A percentile compares a stretch with the other conserved stretches of the same genome.
Evolutionary conservation across 2,797 vertebrate species (phyloP).

Genomic region (Xenentodon cancila): DNA sequence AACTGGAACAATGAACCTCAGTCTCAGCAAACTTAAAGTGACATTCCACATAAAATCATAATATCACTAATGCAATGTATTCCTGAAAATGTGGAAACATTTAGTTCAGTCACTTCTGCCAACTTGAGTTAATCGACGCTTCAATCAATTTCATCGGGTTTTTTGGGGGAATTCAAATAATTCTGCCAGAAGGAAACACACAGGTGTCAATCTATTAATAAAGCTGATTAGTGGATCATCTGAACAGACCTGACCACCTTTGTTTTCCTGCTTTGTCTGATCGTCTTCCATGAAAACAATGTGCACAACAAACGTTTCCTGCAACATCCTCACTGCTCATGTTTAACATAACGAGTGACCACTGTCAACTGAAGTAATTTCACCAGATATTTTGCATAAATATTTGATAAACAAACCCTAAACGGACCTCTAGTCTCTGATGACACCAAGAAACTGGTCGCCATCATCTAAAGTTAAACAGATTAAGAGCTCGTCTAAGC

Average conservation of each 20-base stretch:
- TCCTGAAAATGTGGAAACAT: too few relatives aligned
- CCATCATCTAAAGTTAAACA: too few relatives aligned
- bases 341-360: background rate
- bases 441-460: too few relatives aligned
- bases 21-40: background rate
- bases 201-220: background rate
- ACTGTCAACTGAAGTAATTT: background rate
- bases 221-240: background rate
- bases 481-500: background rate
- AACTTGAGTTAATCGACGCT: background rate
- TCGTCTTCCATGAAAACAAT: background rate
- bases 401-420: background rate
- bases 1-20: background rate
- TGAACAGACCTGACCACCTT: background rate
- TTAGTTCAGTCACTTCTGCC: too few relatives aligned
- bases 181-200: slow-evolving; percentile 9
- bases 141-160: too few relatives aligned
- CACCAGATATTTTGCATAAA: background rate
- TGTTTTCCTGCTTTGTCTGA: background rate
- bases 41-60: too few relatives aligned
- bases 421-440: too few relatives aligned
- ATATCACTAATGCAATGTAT: too few relatives aligned
- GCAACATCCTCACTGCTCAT: too few relatives aligned
- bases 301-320: background rate
- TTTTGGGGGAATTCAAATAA: background rate